Percentiles rank a stretch among this genome's conserved stretches.
phyloP scores from a whole-genome alignment of 2,797 vertebrate species.

The Myotis vivesi region DNA sequence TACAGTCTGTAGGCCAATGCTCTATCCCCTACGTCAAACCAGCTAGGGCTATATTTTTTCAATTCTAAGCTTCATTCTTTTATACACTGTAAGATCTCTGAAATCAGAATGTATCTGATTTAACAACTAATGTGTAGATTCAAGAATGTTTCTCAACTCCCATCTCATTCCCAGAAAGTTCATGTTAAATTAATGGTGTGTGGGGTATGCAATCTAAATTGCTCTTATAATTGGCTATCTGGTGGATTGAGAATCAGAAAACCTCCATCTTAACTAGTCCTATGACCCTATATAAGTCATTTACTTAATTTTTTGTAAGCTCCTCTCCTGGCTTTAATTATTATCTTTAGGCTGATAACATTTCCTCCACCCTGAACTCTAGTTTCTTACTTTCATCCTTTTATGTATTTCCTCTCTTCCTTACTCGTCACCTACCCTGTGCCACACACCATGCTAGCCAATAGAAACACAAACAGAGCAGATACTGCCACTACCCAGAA shows the following conservation, averaged over 20 bases:
- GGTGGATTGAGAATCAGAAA: background rate
- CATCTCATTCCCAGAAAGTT: background rate
- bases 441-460: background rate
- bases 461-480: background rate
- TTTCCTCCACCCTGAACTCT: background rate
- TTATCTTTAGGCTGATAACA: background rate
- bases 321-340: background rate
- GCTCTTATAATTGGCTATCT: background rate
- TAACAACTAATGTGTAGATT: background rate
- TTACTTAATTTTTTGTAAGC: background rate
- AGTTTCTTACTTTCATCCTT: background rate
- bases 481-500: background rate
- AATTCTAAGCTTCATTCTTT: conserved; percentile 31
- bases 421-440: background rate
- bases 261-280: background rate
- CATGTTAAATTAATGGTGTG: background rate
- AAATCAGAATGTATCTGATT: background rate
- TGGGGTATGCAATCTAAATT: background rate
- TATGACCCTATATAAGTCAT: background rate
- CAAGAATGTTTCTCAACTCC: background rate
- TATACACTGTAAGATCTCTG: background rate
- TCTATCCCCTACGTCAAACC: too few species aligned
- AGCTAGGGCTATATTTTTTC: background rate
- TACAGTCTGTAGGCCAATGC: too few species aligned
- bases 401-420: background rate